Conservation (phyloP, 2,888 invertebrate genomes). For the Dicycla oo region DNA sequence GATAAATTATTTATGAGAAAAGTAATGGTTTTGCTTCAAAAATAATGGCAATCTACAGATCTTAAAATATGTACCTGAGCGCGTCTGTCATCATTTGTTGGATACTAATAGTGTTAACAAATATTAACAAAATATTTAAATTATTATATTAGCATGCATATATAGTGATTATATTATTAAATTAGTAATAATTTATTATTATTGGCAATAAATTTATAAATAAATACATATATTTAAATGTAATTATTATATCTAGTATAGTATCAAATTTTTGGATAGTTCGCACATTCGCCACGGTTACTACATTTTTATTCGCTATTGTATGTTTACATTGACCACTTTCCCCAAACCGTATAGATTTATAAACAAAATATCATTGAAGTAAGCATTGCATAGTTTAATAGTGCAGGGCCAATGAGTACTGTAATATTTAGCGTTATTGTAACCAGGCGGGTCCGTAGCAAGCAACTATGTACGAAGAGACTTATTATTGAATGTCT, state of each 20-base stretch:
- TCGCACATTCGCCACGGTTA: constrained; percentile 14
- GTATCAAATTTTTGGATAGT: constrained; percentile 27
- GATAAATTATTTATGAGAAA: not conserved
- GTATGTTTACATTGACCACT: constrained; percentile 50
- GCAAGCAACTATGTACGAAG: constrained; percentile 71
- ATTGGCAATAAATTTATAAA: constrained; percentile 41
- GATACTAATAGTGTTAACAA: constrained; percentile 17
- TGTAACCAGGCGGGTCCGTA: constrained; percentile 65
- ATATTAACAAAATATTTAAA: constrained; percentile 15
- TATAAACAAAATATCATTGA: constrained; percentile 69
- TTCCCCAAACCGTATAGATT: constrained; percentile 44
- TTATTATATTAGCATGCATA: constrained; percentile 33
- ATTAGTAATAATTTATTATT: constrained; percentile 29
- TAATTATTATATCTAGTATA: constrained; percentile 19
- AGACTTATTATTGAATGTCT: constrained; percentile 70
- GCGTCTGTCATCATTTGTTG: constrained; percentile 23
- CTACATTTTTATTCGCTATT: not conserved
- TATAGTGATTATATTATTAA: constrained; percentile 17
- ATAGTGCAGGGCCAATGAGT: constrained; percentile 80
- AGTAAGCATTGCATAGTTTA: constrained; percentile 74
- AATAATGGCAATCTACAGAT: not conserved
- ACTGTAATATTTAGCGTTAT: constrained; percentile 73
- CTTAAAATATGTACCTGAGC: constrained; percentile 42
- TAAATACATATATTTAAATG: constrained; percentile 33
- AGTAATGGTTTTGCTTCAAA: not conserved